Percentiles rank a stretch among this genome's conserved stretches.
These are phyloP conservation scores for Hecatera dysodea DNA, from an alignment of 2,888 invertebrate genomes.

Conservation along the genomic window DNA sequence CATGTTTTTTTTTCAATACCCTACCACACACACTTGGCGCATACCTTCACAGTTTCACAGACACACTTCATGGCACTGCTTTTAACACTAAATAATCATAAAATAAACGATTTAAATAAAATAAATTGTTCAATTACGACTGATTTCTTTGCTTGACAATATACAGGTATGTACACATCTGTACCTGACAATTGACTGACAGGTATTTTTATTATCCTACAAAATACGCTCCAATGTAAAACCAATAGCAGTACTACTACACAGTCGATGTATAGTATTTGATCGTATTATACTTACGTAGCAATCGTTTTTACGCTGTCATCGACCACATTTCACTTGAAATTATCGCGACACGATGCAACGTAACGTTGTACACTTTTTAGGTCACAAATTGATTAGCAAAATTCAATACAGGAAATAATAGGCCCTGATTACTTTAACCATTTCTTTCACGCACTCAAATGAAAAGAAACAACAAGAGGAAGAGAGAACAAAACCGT, in stretches of 20 bases:
- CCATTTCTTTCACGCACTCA: conserved; percentile 79
- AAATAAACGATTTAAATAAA: conserved; percentile 79
- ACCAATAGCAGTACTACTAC: conserved; percentile 57
- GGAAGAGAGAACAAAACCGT: conserved; percentile 74
- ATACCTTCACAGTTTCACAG: conserved; percentile 74
- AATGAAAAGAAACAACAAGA: conserved; percentile 83
- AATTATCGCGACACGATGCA: conserved; percentile 79
- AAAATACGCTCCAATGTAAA: conserved; percentile 56
- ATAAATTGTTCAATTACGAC: conserved; percentile 83
- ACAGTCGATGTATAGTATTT: conserved; percentile 65
- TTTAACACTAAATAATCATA: conserved; percentile 78
- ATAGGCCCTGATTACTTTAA: conserved; percentile 77
- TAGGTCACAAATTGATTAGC: conserved; percentile 66
- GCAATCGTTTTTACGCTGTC: conserved; percentile 88
- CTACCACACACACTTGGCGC: conserved; percentile 65
- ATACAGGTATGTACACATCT: conserved; percentile 72
- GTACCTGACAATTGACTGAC: conserved; percentile 73
- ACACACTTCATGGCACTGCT: conserved; percentile 80
- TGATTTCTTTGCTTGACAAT: conserved; percentile 78
- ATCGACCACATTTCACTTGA: conserved; percentile 88
- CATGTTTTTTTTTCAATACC: conserved; percentile 78
- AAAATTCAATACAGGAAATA: conserved; percentile 75
- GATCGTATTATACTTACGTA: conserved; percentile 87
- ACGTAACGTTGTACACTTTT: conserved; percentile 73
- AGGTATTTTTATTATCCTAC: conserved; percentile 77